Evolutionary conservation across 1,140 invertebrate species (phyloP).

Genomic region (Latrodectus geometricus): DNA sequence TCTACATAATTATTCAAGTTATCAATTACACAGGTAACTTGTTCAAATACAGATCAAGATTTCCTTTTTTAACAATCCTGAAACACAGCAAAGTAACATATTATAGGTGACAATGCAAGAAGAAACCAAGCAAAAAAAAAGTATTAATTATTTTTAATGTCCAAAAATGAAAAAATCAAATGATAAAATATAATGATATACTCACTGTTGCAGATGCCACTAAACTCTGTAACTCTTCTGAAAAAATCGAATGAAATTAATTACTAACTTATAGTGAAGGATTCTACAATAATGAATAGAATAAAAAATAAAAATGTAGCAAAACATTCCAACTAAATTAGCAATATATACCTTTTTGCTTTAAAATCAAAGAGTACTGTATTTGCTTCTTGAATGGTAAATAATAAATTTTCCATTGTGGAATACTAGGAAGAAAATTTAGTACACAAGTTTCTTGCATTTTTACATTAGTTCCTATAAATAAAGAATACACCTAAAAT

Average conservation of each 20-base stretch:
- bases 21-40: too few species aligned
- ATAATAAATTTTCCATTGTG: neutral
- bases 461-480: neutral
- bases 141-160: too few species aligned
- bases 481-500: too few species aligned
- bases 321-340: too few species aligned
- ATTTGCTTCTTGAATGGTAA: neutral
- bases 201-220: neutral
- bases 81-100: too few species aligned
- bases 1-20: too few species aligned
- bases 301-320: neutral
- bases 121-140: too few species aligned
- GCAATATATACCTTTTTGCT: neutral
- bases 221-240: neutral
- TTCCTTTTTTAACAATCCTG: too few species aligned
- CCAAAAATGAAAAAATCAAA: too few species aligned
- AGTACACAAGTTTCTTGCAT: neutral
- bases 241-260: neutral
- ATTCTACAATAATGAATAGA: neutral
- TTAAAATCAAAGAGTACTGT: neutral
- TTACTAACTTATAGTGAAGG: neutral
- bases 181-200: too few species aligned
- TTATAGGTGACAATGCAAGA: too few species aligned
- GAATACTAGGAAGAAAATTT: neutral
- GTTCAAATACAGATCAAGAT: too few species aligned